Evolutionary conservation across 2,113 vertebrate genomes (phyloP), one percentile per base, ranked within the genome.

Genomic region (Bambusicola thoracicus): DNA sequence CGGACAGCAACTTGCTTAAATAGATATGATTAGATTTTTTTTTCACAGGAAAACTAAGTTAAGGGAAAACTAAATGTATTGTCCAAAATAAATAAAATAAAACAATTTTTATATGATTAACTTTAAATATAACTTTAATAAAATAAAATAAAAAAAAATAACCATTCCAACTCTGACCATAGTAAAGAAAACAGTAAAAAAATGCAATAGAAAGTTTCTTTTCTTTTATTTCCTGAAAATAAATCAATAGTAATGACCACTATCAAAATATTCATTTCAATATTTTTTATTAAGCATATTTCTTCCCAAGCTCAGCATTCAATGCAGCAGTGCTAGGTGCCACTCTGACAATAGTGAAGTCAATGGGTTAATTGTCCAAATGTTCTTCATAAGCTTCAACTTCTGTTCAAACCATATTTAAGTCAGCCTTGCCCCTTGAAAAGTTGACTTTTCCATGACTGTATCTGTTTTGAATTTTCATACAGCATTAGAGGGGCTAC

Each of bases 391-490:
- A 27, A 1, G 0, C 58, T 87, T n/a, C 81, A 82, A 15, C 30
- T 88, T 81, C 25, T 38, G 30, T 66, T 91, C 44, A 76, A 90
- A 58, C 51, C n/a, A 27, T 65, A 20, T 74, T 81, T 91, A 49
- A 81, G 22, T 44, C 53, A 51, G 51, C 43, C 48, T 78, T 81
- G 13, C 8, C n/a, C 87, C 25, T 79, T 46, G 76, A 25, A 38
- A 81, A 72, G 38, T 76, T 91, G 53, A 40, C 11, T 2, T 85
- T 95, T 91, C 34, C 34, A 63, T 51, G 21, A 59, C 13, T 82
- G 40, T 76, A 32, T 59, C 62, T 77, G 49, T 24, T 93, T 85
- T 89, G 86, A 80, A 58, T 82, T 95, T 80, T 85, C 63, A 29
- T 46, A 58, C 49, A 80, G 10, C 10, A 13, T 70, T 87, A n/a